Base-by-base conservation (phyloP, 2,888 invertebrate species). In the Cepaea hortensis region DNA sequence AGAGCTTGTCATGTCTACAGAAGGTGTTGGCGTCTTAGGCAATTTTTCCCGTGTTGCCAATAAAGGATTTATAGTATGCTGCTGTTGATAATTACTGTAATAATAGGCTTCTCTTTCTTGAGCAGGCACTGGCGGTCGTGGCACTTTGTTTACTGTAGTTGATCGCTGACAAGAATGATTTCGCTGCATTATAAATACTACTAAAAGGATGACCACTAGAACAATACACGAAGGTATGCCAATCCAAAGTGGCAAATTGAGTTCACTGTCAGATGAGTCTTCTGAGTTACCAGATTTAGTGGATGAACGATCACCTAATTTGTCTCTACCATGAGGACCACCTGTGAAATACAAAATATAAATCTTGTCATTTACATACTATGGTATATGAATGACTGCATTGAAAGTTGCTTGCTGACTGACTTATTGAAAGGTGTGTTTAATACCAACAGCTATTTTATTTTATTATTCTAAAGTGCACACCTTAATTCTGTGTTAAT, bases 191-290 rank as follows among this genome's bases (percentile, higher is more conserved):
- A 90, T 89, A 82, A 92, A 89, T 86, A 91, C 91, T 86, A 91
- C 89, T 23, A 90, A 89, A 11, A 91, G 88, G 82, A 93, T 90
- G 15, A 93, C 81, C 80, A 93, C 87, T 70, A 93, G 85, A 48
- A 91, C 87, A 46, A 92, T 89, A 83, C 91, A 91, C 5, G 92
- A 90, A 9, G 93, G 93, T 73, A 93, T 89, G 50, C 91, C 93
- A 61, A 93, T 92, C 84, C 92, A 91, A 55, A 93, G 89, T n/a
- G 93, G 92, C 88, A 93, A 89, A 86, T 92, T 92, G 82, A 89
- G 88, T 87, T 88, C 89, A 83, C 70, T 48, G 61, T 83, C 79
- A 35, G 88, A 79, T 46, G 88, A 87, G 3, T 81, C 62, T 62
- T 87, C 62, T 11, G 85, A 86, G 62, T 62, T 35, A 68, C 18